A percentile compares a stretch with the other conserved stretches of the same genome.
These are phyloP conservation scores for Cryptotermes secundus DNA, from an alignment of 1,140 invertebrate genomes.

Conservation along the genomic window DNA sequence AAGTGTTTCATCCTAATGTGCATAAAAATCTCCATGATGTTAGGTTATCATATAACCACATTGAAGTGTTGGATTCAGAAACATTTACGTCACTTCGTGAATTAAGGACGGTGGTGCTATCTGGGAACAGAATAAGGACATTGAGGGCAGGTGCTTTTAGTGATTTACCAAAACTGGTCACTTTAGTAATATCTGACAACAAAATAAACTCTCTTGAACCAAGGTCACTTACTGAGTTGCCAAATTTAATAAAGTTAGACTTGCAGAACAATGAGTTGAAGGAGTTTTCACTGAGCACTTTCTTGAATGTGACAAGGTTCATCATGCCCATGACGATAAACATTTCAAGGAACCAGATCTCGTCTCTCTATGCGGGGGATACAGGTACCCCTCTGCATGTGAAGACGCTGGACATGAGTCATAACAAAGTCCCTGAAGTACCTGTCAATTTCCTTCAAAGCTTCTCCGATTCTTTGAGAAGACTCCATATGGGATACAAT, in stretches of 20 bases:
- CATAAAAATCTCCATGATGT: constrained; percentile 76
- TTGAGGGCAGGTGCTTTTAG: constrained; percentile 61
- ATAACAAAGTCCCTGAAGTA: constrained; percentile 64
- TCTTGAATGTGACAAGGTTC: constrained; percentile 63
- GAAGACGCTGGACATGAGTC: constrained; percentile 68
- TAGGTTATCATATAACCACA: constrained; percentile 71
- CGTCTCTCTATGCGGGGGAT: constrained; percentile 57
- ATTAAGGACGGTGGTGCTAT: constrained; percentile 68
- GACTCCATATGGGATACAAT: constrained; percentile 73
- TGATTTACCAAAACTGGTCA: constrained; percentile 65
- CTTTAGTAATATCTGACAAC: constrained; percentile 69
- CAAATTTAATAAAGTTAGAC: constrained; percentile 66
- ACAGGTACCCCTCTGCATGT: constrained; percentile 53
- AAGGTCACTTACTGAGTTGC: constrained; percentile 65
- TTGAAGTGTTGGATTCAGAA: constrained; percentile 58
- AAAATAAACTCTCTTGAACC: constrained; percentile 60
- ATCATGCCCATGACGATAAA: constrained; percentile 64
- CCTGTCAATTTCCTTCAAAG: constrained; percentile 63
- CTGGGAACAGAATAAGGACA: constrained; percentile 66
- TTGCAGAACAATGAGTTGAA: constrained; percentile 70
- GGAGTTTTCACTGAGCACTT: constrained; percentile 63
- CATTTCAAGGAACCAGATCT: constrained; percentile 67
- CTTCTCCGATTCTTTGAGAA: constrained; percentile 60
- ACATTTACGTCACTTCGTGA: constrained; percentile 64
- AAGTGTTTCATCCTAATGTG: constrained; percentile 64